These are phyloP conservation scores for Silurus lanzhouensis DNA, from an alignment of 2,797 vertebrate species.

Conservation along the genomic window DNA sequence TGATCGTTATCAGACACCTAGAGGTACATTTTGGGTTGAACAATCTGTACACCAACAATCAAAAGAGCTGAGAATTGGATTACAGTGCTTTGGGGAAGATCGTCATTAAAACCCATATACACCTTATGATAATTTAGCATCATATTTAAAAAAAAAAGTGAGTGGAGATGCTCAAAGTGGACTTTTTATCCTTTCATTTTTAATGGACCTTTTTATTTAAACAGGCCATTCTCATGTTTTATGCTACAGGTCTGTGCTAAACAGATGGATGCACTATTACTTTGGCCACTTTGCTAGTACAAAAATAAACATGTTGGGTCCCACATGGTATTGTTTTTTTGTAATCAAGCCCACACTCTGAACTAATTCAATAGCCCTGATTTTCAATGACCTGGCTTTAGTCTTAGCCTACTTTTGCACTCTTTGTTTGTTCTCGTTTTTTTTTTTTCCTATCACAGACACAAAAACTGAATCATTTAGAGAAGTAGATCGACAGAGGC, in stretches of 20 bases:
- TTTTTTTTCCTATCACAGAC: background rate
- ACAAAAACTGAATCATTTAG: slow-evolving; percentile 31
- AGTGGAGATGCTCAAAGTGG: background rate
- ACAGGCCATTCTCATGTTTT: background rate
- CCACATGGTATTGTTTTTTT: background rate
- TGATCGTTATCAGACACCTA: slow-evolving; percentile 2
- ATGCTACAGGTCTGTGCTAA: background rate
- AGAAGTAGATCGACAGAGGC: background rate
- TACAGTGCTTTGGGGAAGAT: background rate
- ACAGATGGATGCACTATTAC: background rate
- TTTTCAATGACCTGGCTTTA: slow-evolving; percentile 1
- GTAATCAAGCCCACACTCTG: background rate
- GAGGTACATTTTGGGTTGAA: slow-evolving; percentile 11
- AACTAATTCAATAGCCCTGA: background rate
- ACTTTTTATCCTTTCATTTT: background rate
- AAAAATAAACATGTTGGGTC: background rate
- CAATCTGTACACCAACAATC: background rate
- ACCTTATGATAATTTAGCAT: background rate
- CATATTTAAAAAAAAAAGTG: background rate
- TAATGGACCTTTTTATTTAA: background rate
- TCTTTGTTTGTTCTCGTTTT: background rate
- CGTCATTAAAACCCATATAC: background rate
- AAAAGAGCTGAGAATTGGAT: background rate
- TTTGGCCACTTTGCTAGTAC: background rate
- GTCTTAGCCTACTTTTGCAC: slow-evolving; percentile 16